Base-by-base conservation (phyloP, 2,113 vertebrate species). In the Ictidomys tridecemlineatus region DNA sequence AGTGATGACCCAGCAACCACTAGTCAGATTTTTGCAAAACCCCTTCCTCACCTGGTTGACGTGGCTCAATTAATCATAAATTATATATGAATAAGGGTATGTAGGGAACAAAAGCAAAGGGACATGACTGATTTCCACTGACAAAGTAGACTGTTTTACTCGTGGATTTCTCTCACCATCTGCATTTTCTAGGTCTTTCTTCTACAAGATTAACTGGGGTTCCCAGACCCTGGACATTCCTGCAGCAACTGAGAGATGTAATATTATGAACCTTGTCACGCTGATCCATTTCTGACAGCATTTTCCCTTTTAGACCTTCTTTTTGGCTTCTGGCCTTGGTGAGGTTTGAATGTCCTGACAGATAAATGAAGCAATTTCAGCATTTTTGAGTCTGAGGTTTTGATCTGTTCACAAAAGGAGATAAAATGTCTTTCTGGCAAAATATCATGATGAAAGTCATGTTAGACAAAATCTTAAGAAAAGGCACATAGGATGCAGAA, bases 311-410 rank as follows among this genome's bases (percentile, higher is more conserved):
- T 82, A 77, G 22, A 58, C 17, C 39, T 42, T 85, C 72, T 76
- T 85, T 51, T 86, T 96, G 93, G 91, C 94, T 89, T 86, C 48
- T 70, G 91, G 69, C 80, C 76, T 96, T 63, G 67, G 76, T 93
- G 48, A 77, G 67, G 56, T 53, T 96, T 93, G 74, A 87, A 82
- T 93, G 65, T 86, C 80, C 34, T 96, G 93, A 93, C 82, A 95
- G 86, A 90, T 86, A 78, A 93, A 74, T 69, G 65, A 85, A 89
- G 79, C 85, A 90, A 69, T 95, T 93, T 80, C 65, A 82, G 85
- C 32, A 82, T 80, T 93, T 89, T 96, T 65, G 61, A 87, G 72
- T 48, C 53, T 45, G 67, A 51, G 51, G 45, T 95, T 95, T 85
- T 89, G 78, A 85, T 92, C 4, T 8, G 53, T 51, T 93, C 56